phyloP scores from a whole-genome alignment of 2,797 vertebrate genomes.

The Pachyuromys duprasi region DNA sequence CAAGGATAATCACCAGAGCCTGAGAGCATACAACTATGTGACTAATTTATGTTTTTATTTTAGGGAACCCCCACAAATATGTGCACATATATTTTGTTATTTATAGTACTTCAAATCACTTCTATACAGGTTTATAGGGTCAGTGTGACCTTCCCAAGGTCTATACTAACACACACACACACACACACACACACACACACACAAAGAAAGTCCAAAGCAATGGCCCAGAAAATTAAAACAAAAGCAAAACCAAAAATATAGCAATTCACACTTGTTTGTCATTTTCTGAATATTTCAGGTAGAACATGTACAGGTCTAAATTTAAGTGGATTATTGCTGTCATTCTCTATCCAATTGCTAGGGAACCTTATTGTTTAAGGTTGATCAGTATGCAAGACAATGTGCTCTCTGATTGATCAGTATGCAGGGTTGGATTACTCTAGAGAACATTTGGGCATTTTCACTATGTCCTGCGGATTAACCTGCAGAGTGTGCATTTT shows the following conservation, averaged over 20 bases:
- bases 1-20: conserved; percentile 54
- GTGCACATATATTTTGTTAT: conserved; percentile 59
- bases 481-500: conserved; percentile 76
- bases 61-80: conserved; percentile 53
- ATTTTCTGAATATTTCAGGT: not conserved
- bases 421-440: conserved; percentile 77
- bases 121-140: conserved; percentile 58
- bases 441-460: conserved; percentile 77
- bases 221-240: conserved; percentile 54
- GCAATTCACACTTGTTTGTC: not conserved
- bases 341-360: conserved; percentile 25
- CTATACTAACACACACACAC: not conserved
- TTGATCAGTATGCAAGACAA: conserved; percentile 77
- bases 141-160: conserved; percentile 71
- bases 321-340: conserved; percentile 39
- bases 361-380: conserved; percentile 66
- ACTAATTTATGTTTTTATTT: conserved; percentile 71
- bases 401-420: conserved; percentile 72
- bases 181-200: not conserved
- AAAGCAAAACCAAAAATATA: conserved; percentile 48
- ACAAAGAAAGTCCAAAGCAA: conserved; percentile 18
- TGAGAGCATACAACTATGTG: conserved; percentile 56
- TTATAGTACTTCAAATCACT: conserved; percentile 69
- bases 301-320: conserved; percentile 37
- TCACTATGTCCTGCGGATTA: conserved; percentile 75